phyloP scores from a whole-genome alignment of 2,797 vertebrate genomes.

The Paramormyrops hopkinsi region DNA sequence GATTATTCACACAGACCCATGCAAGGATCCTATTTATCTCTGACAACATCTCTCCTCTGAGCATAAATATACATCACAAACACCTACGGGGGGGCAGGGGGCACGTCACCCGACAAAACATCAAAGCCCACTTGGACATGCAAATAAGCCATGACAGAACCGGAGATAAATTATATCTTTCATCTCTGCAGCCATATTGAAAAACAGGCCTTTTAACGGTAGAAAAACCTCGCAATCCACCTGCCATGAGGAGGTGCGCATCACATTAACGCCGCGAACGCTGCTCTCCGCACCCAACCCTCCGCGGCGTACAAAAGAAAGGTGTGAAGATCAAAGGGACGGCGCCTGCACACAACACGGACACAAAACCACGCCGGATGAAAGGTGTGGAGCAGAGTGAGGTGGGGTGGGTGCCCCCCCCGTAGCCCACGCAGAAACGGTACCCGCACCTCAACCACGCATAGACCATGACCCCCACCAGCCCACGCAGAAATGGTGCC shows the following conservation, averaged over 20 bases:
- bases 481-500: not conserved
- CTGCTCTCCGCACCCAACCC: not conserved
- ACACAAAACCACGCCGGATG: not conserved
- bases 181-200: slow-evolving; percentile 23
- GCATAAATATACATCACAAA: slow-evolving; percentile 10
- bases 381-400: not conserved
- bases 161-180: slow-evolving; percentile 34
- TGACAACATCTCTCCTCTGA: slow-evolving; percentile 1
- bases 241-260: not conserved
- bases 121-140: slow-evolving; percentile 37
- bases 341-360: not conserved
- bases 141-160: slow-evolving; percentile 30
- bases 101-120: slow-evolving; percentile 23
- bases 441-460: no score
- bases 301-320: not conserved
- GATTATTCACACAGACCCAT: not conserved
- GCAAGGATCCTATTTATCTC: not conserved
- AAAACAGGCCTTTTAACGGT: slow-evolving; percentile 28
- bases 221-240: slow-evolving; percentile 11
- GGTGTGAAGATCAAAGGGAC: slow-evolving; percentile 1
- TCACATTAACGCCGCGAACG: not conserved
- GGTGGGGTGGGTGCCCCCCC: not conserved
- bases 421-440: no score
- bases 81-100: not conserved
- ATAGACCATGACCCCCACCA: no score